A percentile compares a stretch with the other conserved stretches of the same genome.
These are phyloP conservation scores for Acanthochromis polyacanthus DNA, from an alignment of 2,113 vertebrate species.

Conservation along the genomic window DNA sequence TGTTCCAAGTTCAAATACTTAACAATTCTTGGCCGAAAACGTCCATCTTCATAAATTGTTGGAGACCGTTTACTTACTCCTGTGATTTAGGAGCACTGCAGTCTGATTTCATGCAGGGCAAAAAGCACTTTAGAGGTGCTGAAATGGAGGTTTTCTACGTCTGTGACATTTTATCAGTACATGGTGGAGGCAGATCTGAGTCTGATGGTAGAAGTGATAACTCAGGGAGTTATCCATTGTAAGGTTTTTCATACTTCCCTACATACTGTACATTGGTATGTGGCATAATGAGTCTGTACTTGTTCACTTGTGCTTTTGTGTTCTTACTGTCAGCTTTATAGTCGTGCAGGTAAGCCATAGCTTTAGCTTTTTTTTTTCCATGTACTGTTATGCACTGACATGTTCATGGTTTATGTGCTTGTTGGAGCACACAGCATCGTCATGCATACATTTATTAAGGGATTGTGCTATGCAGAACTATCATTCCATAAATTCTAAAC, in stretches of 20 bases:
- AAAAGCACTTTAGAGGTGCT: constrained; percentile 33
- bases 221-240: constrained; percentile 58
- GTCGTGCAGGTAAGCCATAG: constrained; percentile 55
- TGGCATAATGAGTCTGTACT: constrained; percentile 15
- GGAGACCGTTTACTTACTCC: neutral
- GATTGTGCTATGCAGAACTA: constrained; percentile 62
- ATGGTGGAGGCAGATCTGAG: constrained; percentile 28
- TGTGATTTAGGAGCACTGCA: constrained; percentile 18
- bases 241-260: constrained; percentile 33
- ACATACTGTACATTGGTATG: constrained; percentile 16
- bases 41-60: neutral
- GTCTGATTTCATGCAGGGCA: constrained; percentile 25
- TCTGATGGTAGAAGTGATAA: constrained; percentile 35
- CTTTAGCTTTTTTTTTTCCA: constrained; percentile 21
- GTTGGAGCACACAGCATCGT: constrained; percentile 4
- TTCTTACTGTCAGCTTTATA: constrained; percentile 38
- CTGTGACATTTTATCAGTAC: constrained; percentile 39
- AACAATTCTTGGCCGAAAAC: neutral
- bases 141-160: constrained; percentile 36
- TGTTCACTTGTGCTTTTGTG: constrained; percentile 28
- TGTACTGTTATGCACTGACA: constrained; percentile 41
- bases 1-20: neutral
- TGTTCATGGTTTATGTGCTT: constrained; percentile 20
- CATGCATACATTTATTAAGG: constrained; percentile 31
- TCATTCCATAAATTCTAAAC: constrained; percentile 60